Percentiles rank a stretch among this genome's conserved stretches.
phyloP scores from a whole-genome alignment of 2,113 vertebrate genomes.

The Corapipo altera region DNA sequence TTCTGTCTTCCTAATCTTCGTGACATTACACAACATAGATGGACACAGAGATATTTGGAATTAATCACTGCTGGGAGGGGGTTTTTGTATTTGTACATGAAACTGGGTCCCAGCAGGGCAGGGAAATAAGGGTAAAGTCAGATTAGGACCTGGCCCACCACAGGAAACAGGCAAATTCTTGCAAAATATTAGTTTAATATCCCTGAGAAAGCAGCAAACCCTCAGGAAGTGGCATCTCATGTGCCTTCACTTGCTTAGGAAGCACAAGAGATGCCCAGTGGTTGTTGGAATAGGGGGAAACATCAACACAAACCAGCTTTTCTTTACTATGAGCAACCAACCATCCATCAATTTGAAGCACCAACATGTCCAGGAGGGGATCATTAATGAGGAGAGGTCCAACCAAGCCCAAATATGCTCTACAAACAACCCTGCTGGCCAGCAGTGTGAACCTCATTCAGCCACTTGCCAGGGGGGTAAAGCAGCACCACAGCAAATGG shows the following conservation, averaged over 20 bases:
- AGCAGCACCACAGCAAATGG: accelerated
- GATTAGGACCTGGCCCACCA: accelerated
- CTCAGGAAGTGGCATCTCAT: neutral
- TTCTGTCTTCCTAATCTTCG: neutral
- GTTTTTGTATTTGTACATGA: neutral
- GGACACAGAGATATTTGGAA: neutral
- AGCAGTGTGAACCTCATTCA: neutral
- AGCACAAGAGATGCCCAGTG: accelerated
- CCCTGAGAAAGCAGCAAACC: accelerated
- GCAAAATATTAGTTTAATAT: neutral
- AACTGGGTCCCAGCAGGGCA: neutral
- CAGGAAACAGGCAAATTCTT: neutral
- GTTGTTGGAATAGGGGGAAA: neutral
- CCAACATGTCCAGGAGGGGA: neutral
- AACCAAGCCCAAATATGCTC: neutral
- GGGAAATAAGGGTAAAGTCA: neutral
- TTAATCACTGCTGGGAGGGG: neutral
- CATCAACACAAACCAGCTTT: neutral
- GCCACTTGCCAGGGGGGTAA: accelerated
- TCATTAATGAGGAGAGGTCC: neutral
- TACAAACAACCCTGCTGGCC: neutral
- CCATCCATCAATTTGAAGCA: neutral
- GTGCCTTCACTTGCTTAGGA: accelerated
- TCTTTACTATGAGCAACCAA: accelerated
- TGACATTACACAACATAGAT: accelerated